phyloP scores from a whole-genome alignment of 2,797 vertebrate species.

The Ceyx erithaca region DNA sequence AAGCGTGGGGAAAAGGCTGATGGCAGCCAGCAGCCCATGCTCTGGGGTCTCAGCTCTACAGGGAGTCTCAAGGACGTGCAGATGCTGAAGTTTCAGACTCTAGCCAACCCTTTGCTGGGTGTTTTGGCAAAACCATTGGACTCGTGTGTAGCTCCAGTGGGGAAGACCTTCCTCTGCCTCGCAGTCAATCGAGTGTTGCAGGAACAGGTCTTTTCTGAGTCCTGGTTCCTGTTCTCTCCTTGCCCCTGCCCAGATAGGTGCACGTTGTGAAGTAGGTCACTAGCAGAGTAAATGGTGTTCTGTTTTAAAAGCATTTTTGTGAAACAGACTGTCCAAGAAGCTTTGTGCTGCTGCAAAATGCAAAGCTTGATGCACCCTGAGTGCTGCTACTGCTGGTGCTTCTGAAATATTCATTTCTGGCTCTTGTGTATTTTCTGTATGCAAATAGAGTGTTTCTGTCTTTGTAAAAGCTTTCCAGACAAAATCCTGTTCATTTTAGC shows the following conservation, averaged over 20 bases:
- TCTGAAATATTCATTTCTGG: background rate
- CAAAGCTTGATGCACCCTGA: background rate
- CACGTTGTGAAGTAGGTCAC: rapidly evolving
- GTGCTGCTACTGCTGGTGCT: rapidly evolving
- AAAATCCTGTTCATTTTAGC: background rate
- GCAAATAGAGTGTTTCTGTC: background rate
- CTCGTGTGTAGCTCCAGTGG: rapidly evolving
- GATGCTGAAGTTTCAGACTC: background rate
- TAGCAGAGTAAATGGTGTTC: rapidly evolving
- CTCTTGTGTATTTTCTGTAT: rapidly evolving
- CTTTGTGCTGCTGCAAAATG: background rate
- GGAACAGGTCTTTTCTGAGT: rapidly evolving
- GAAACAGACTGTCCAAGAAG: rapidly evolving
- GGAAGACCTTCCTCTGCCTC: background rate
- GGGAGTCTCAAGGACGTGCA: background rate
- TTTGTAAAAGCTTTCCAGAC: background rate
- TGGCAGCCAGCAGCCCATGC: background rate
- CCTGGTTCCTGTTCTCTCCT: background rate
- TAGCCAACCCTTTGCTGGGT: background rate
- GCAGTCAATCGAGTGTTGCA: too few relatives aligned
- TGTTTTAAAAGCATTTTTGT: background rate
- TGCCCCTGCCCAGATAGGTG: rapidly evolving
- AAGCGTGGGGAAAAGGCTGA: rapidly evolving
- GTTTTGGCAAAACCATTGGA: background rate
- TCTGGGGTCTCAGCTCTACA: rapidly evolving